phyloP scores from a whole-genome alignment of 2,888 invertebrate genomes.

The Hetaerina titia region DNA sequence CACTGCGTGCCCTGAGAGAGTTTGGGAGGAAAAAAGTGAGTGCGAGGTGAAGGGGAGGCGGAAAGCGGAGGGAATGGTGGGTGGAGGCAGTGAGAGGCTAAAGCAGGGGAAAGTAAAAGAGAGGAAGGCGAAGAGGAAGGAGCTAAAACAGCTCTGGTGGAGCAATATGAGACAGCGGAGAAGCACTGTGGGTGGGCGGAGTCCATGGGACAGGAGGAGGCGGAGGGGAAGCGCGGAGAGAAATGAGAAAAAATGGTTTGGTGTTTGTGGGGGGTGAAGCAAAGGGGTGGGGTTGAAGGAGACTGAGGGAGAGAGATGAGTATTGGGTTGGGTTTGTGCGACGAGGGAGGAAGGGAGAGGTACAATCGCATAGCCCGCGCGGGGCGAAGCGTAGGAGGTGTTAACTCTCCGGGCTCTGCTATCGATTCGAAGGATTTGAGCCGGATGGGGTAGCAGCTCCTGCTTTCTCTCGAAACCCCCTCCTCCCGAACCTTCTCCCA shows the following conservation, averaged over 20 bases:
- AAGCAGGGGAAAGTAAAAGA: no score
- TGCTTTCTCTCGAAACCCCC: neutral
- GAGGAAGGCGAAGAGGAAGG: neutral
- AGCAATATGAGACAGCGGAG: neutral
- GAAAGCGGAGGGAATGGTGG: no score
- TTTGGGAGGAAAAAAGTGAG: neutral
- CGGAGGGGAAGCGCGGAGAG: neutral
- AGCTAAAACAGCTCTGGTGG: neutral
- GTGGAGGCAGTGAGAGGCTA: no score
- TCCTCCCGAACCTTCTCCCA: neutral
- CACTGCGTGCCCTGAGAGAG: neutral
- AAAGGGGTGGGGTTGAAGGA: neutral
- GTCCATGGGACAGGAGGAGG: no score
- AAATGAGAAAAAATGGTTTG: neutral
- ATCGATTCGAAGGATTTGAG: slow-evolving; percentile 29
- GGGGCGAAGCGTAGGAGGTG: slow-evolving; percentile 1
- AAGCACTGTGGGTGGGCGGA: neutral
- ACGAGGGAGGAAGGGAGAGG: neutral
- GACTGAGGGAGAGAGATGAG: neutral
- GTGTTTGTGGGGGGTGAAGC: neutral
- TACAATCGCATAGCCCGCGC: neutral
- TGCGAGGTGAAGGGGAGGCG: no score
- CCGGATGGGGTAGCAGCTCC: slow-evolving; percentile 1
- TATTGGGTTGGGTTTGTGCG: neutral
- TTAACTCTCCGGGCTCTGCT: slow-evolving; percentile 19